Conservation (phyloP, 2,888 invertebrate genomes). For the Elmis aenea region DNA sequence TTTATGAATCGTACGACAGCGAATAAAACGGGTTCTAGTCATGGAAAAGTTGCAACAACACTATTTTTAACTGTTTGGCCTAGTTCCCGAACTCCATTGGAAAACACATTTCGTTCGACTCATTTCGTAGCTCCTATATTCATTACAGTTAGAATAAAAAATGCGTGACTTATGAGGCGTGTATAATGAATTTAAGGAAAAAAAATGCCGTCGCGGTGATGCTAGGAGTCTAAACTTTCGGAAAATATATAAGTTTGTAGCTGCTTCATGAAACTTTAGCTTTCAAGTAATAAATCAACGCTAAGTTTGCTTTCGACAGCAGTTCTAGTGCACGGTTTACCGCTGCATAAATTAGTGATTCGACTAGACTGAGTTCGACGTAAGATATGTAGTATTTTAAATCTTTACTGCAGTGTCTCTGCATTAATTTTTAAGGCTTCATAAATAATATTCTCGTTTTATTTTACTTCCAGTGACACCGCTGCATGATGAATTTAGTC, state of each 20-base stretch:
- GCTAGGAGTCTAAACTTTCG: constrained; percentile 16
- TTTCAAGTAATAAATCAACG: constrained; percentile 21
- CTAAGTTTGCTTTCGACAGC: constrained; percentile 23
- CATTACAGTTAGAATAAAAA: too few relatives aligned
- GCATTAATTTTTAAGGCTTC: too few relatives aligned
- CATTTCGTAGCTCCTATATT: too few relatives aligned
- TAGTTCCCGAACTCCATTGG: too few relatives aligned
- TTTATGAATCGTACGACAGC: constrained; percentile 25
- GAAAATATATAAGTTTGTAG: constrained; percentile 21
- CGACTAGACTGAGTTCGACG: constrained; percentile 20
- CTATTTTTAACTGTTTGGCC: constrained; percentile 3
- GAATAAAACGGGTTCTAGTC: constrained; percentile 17
- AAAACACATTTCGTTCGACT: too few relatives aligned
- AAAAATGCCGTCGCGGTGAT: constrained; percentile 14
- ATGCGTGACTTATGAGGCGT: too few relatives aligned
- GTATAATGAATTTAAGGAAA: constrained; percentile 8
- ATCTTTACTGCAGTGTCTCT: too few relatives aligned
- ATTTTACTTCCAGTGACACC: too few relatives aligned
- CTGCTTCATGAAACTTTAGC: constrained; percentile 21
- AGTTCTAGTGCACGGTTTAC: constrained; percentile 23
- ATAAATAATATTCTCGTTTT: too few relatives aligned
- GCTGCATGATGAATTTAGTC: too few relatives aligned
- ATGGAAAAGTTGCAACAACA: constrained; percentile 6
- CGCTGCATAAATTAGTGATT: constrained; percentile 22
- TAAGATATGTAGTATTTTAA: constrained; percentile 22